Base-by-base conservation (phyloP, 2,113 vertebrate species). In the Oostethus manadensis region DNA sequence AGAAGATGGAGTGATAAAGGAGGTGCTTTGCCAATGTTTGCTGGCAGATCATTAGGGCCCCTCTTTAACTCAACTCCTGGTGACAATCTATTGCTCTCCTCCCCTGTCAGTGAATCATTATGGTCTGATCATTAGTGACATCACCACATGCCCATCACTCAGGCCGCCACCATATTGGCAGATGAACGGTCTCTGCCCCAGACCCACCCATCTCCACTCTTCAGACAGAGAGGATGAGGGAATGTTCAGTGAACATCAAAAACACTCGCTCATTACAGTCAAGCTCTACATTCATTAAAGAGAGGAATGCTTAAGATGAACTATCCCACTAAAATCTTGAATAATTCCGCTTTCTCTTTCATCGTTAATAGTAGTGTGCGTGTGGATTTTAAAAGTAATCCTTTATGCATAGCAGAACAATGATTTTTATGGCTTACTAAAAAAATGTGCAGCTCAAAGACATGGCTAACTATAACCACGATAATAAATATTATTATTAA, bases 61-160 rank as follows among this genome's bases (percentile, higher is more conserved):
- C 82, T 85, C 84, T 83, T 87, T 86, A 85, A 83, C 79, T 82
- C 80, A 85, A 82, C 82, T 76, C 82, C 81, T 65, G 74, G 81
- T 87, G 86, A 86, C 78, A 81, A 84, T 86, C 84, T 84, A 88
- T 87, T 82, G 86, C 87, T 85, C 80, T 87, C 77, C 84, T 83
- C 79, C 81, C 82, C 87, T 85, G 87, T 89, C 88, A 88, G 80
- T 76, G 83, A 85, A 89, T 90, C 84, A 88, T 89, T 89, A 88
- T 78, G 76, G 84, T 74, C 78, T 89, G 84, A 88, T 90, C 87
- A 88, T 89, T 90, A 89, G 81, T 87, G 88, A 88, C 87, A 87
- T 77, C 62, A 72, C 80, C 80, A 81, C 83, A 83, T 81, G 78
- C 86, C 78, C 84, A 89, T 88, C 86, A 87, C 78, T 89, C 87